These are phyloP conservation scores for Pristionchus japonicus DNA, from an alignment of 2,888 invertebrate species.

Conservation along the genomic window DNA sequence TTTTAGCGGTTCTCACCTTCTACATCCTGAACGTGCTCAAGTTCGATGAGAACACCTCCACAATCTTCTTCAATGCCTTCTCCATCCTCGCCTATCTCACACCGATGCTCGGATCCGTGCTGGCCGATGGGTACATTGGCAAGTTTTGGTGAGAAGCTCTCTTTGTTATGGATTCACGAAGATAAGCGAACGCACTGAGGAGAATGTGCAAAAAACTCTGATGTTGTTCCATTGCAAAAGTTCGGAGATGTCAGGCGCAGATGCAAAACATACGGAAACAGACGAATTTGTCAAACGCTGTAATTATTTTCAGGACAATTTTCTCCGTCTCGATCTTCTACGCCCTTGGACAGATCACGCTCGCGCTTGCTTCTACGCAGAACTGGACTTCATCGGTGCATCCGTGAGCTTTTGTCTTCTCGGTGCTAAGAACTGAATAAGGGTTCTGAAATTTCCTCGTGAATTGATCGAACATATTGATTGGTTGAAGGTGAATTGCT, in stretches of 20 bases:
- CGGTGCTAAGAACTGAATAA: too few relatives aligned
- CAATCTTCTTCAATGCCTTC: slow-evolving; percentile 91
- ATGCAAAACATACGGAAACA: too few relatives aligned
- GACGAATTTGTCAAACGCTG: not conserved
- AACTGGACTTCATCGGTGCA: slow-evolving; percentile 63
- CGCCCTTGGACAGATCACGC: slow-evolving; percentile 85
- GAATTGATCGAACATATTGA: too few relatives aligned
- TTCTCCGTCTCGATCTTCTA: slow-evolving; percentile 92
- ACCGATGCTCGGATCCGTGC: slow-evolving; percentile 90
- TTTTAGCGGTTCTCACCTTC: slow-evolving; percentile 90
- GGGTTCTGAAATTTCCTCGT: too few relatives aligned
- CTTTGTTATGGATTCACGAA: not conserved
- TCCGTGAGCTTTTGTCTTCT: slow-evolving; percentile 54
- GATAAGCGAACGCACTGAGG: not conserved
- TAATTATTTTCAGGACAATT: slow-evolving; percentile 82
- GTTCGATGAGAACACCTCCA: slow-evolving; percentile 85
- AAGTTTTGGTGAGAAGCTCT: slow-evolving; percentile 82
- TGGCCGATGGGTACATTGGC: slow-evolving; percentile 93
- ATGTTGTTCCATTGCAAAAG: too few relatives aligned
- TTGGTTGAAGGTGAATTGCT: too few relatives aligned
- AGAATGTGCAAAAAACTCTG: too few relatives aligned
- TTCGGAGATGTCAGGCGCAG: too few relatives aligned
- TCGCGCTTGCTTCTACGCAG: slow-evolving; percentile 80
- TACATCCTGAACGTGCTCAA: slow-evolving; percentile 88
- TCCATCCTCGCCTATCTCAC: slow-evolving; percentile 91